Base-by-base conservation (phyloP, 2,888 invertebrate species). In the Phrixothrix hirtus region DNA sequence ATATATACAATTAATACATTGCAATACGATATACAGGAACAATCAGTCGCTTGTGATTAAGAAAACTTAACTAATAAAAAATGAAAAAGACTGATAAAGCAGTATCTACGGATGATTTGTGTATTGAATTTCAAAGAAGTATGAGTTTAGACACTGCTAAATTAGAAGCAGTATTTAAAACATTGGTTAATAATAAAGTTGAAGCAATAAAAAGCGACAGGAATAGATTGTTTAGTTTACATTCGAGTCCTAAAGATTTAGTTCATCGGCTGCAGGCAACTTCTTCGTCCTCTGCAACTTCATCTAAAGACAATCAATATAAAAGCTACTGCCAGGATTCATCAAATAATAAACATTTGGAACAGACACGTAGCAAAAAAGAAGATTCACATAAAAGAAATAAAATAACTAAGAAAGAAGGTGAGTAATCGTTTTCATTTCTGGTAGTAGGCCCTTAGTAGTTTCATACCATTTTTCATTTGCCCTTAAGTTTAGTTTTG, bases 101-200 rank as follows among this genome's bases (percentile, higher is more conserved):
- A 65, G 86, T 86, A 63, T 86, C 86, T 70, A 86, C 86, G 65
- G 86, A 86, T 76, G 84, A 84, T 61, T 61, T 73, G 7, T 68
- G 69, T 46, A 48, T 58, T 5, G 69, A 64, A 26, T 51, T 61
- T 10, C 42, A 29, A 35, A 34, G 42, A 16, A 36, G 42, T 77
- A 79, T 68, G 54, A 67, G 47, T 56, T 69, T 77, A 65, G 80
- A 81, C 68, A 83, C 86, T 70, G 82, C 84, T 58, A 81, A 84
- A 63, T 78, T 75, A 69, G 87, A 88, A 74, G 84, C 86, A 38
- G 84, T 87, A 60, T 78, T 88, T 63, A 83, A 86, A 45, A 85
- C 86, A 60, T 78, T 87, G 57, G 85, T 88, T 59, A 85, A 87
- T 75, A 83, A 83, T 65, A 88, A 88, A 79, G 49, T 49, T 10